These are phyloP conservation scores for Xestia ashworthii DNA, from an alignment of 2,888 invertebrate species.

Conservation along the genomic window DNA sequence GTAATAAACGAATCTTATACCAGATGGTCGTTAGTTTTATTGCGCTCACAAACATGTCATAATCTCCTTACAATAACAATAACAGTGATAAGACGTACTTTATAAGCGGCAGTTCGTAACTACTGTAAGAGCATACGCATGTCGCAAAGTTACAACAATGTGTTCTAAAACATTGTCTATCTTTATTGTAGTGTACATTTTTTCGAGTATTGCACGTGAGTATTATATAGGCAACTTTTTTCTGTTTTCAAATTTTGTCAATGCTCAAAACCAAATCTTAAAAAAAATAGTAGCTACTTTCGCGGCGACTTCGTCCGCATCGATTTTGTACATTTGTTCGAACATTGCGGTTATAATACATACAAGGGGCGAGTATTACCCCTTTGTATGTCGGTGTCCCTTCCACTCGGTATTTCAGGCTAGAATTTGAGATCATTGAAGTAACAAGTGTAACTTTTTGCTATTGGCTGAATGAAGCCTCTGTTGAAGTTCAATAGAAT, in stretches of 20 bases:
- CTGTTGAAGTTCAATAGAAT: too few relatives aligned
- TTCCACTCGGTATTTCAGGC: neutral
- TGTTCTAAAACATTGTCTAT: slow-evolving; percentile 30
- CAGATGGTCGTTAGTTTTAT: too few relatives aligned
- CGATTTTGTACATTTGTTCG: too few relatives aligned
- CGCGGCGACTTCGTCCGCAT: neutral
- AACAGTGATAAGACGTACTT: neutral
- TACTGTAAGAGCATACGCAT: neutral
- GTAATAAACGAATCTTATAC: too few relatives aligned
- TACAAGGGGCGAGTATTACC: too few relatives aligned
- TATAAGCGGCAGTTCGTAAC: neutral
- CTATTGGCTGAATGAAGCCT: too few relatives aligned
- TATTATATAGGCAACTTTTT: neutral
- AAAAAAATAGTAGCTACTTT: neutral
- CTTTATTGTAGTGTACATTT: slow-evolving; percentile 28
- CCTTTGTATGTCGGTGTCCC: too few relatives aligned
- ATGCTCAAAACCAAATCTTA: neutral
- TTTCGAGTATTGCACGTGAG: slow-evolving; percentile 38
- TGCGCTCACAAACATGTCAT: too few relatives aligned
- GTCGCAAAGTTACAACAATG: slow-evolving; percentile 17
- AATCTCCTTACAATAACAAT: neutral
- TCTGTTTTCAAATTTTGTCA: neutral
- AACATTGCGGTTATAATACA: too few relatives aligned
- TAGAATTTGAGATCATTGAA: neutral
- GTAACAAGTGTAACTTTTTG: too few relatives aligned